phyloP scores from a whole-genome alignment of 2,888 invertebrate species.

The Eristalinus sepulchralis region DNA sequence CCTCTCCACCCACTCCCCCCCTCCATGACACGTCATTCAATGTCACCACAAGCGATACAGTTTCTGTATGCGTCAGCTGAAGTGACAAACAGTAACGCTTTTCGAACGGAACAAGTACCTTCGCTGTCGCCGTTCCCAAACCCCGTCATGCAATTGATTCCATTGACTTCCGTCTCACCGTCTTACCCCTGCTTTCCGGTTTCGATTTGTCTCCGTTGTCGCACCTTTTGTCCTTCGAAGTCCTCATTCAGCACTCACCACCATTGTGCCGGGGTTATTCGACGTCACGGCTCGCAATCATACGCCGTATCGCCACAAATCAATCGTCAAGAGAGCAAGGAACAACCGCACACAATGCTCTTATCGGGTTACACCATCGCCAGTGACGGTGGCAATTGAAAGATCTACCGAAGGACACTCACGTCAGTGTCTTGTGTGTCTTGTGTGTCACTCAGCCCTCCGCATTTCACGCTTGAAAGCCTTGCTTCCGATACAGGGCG shows the following conservation, averaged over 20 bases:
- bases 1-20: neutral
- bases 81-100: neutral
- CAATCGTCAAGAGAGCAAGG: conserved; percentile 34
- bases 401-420: conserved; percentile 38
- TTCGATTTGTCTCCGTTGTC: conserved; percentile 36
- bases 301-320: conserved; percentile 64
- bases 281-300: conserved; percentile 37
- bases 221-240: conserved; percentile 28
- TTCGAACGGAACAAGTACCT: neutral
- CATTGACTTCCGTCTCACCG: neutral
- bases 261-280: conserved; percentile 5
- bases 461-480: neutral
- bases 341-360: conserved; percentile 69
- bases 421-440: neutral
- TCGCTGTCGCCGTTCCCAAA: neutral
- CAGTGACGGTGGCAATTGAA: conserved; percentile 3
- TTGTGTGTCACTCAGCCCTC: neutral
- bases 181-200: conserved; percentile 41
- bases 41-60: neutral
- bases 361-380: conserved; percentile 65
- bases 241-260: neutral
- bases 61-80: neutral
- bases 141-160: neutral
- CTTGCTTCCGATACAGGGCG: neutral
- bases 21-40: neutral